Evolutionary conservation across 2,797 vertebrate species (phyloP), one percentile per base, ranked within the genome.

Genomic region (Danionella dracula): DNA sequence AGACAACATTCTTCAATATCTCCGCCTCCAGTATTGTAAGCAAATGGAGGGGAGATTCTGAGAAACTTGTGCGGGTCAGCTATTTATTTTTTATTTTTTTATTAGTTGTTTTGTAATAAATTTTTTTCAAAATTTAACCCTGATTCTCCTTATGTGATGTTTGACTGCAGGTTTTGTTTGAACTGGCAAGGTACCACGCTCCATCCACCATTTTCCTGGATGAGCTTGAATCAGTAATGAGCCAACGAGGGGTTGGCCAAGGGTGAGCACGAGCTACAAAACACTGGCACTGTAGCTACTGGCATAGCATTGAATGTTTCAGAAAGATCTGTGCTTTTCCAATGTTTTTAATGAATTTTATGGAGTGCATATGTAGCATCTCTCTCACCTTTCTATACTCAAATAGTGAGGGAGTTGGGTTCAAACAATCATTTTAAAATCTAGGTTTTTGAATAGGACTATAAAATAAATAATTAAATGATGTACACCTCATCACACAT

Each of bases 181-280:
- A 97, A 83, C 87, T 99, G 53, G 96, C 95, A 54, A 86, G 94
- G 64, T 96, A 93, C 75, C 95, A 98, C 0, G 94, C 96, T 11
- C 96, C 96, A 11, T 98, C 96, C 76, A 99, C 96, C 2, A 94
- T 99, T 81, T 98, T 99, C 81, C 83, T 99, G 86, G 96, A 98
- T 53, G 96, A 98, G 78, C 82, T 99, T 84, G 96, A 98, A 77
- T 97, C 96, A 0, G 92, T 98, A 72, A 98, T 99, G 93, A 88
- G 94, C 58, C 96, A 96, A 63, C 92, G 96, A 86, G 96, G 94
- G 78, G 82, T 66, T 8, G 75, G 73, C 65, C 76, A 80, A 12
- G 91, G 93, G 96, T 97, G 40, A 54, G 61, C 19, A 9, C n/a
- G 74, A 15, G 8, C 20, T 62, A 19, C n/a, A 29, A 62, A 41